Evolutionary conservation across 2,888 invertebrate species (phyloP).

Genomic region (Nymphalis polychloros): DNA sequence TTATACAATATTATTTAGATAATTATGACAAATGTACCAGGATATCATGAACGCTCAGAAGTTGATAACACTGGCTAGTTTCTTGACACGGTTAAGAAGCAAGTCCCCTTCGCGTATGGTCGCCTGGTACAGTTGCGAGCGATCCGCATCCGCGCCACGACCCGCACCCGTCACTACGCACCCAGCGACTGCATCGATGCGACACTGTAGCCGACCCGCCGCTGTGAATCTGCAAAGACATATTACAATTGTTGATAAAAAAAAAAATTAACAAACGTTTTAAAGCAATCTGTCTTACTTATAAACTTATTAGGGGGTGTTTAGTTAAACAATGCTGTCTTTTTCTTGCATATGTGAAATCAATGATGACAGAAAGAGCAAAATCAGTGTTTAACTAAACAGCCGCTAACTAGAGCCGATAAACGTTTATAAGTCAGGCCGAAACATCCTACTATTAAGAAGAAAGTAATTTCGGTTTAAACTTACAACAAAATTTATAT

Average conservation of each 20-base stretch:
- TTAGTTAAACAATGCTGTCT: too few species aligned
- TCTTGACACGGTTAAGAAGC: constrained; percentile 98
- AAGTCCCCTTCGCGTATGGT: constrained; percentile 99
- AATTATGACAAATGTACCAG: constrained; percentile 33
- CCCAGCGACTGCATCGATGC: constrained; percentile 97
- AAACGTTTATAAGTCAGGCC: too few species aligned
- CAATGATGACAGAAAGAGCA: too few species aligned
- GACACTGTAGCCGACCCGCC: constrained; percentile 97
- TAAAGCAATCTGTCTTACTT: neutral
- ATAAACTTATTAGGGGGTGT: too few species aligned
- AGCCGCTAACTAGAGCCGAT: too few species aligned
- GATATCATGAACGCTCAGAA: constrained; percentile 82
- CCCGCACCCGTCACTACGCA: constrained; percentile 93
- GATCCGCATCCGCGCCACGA: constrained; percentile 77
- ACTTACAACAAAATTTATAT: too few species aligned
- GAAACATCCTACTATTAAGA: too few species aligned
- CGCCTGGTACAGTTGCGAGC: constrained; percentile 92
- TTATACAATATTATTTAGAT: constrained; percentile 6
- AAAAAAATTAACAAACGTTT: neutral
- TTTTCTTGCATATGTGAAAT: too few species aligned
- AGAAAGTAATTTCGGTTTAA: too few species aligned
- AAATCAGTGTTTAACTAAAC: too few species aligned
- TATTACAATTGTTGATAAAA: neutral
- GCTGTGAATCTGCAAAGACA: constrained; percentile 91
- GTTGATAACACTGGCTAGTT: constrained; percentile 99